Evolutionary conservation across 2,797 vertebrate species (phyloP).

Genomic region (Cheracebus regulus): DNA sequence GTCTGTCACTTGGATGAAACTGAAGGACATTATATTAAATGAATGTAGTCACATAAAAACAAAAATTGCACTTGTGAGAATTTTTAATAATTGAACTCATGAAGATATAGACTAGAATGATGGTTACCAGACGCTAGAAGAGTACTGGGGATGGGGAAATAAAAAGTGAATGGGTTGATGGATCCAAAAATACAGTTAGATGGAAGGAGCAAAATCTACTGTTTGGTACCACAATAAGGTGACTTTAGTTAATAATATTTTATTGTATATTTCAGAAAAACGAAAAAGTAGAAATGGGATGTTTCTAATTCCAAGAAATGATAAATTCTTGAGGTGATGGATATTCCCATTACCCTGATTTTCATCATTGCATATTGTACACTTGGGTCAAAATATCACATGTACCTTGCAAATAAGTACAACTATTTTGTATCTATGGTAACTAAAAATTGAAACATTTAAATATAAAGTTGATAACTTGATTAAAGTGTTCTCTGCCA

Average conservation of each 20-base stretch:
- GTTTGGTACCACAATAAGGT: not conserved
- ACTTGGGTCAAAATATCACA: not conserved
- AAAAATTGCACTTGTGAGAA: not conserved
- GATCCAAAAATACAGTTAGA: not conserved
- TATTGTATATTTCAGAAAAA: not conserved
- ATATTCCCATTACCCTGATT: not conserved
- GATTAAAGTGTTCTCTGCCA: not conserved
- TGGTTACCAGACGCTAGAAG: not conserved
- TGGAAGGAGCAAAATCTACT: not conserved
- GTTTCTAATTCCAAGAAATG: not conserved
- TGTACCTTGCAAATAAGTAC: not conserved
- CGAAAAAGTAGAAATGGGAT: not conserved
- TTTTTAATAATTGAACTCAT: not conserved
- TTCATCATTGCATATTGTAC: not conserved
- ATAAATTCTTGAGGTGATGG: not conserved
- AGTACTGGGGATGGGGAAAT: not conserved
- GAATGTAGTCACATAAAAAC: not conserved
- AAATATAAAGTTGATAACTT: not conserved
- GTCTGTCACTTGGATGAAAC: not conserved
- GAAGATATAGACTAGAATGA: not conserved
- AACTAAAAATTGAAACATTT: not conserved
- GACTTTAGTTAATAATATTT: not conserved
- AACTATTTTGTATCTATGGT: not conserved
- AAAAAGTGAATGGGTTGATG: not conserved
- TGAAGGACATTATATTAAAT: not conserved